These are phyloP conservation scores for Machimus rusticus DNA, from an alignment of 2,888 invertebrate species.

Conservation along the genomic window DNA sequence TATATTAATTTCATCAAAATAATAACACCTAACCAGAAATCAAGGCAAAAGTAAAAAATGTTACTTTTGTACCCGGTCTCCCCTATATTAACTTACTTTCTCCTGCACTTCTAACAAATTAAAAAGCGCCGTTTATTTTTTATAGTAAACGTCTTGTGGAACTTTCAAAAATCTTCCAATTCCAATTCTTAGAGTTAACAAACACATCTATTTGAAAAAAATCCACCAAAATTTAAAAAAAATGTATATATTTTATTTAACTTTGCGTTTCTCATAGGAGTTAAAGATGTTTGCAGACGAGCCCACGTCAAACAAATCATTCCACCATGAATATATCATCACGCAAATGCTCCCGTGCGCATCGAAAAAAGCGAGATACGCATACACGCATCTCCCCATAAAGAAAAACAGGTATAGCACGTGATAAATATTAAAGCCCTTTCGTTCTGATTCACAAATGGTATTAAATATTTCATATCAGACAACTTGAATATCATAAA, in stretches of 20 bases:
- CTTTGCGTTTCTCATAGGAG: background rate
- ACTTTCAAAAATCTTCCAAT: no score
- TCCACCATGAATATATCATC: background rate
- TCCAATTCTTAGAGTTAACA: background rate
- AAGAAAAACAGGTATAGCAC: background rate
- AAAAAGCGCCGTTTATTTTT: no score
- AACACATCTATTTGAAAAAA: background rate
- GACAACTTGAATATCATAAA: background rate
- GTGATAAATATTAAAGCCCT: background rate
- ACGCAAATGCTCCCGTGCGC: background rate
- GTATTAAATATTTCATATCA: conserved; percentile 13
- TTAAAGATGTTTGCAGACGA: background rate
- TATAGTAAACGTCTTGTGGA: no score
- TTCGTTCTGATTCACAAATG: background rate
- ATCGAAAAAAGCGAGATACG: background rate
- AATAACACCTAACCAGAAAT: no score
- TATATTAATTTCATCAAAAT: no score
- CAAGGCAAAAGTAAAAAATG: no score
- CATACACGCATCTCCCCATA: background rate
- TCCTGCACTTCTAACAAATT: no score
- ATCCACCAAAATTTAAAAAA: background rate
- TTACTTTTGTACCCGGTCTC: no score
- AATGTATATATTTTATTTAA: background rate
- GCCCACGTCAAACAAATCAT: background rate
- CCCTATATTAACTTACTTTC: no score